Percentiles rank a stretch among this genome's conserved stretches.
Evolutionary conservation across 2,797 vertebrate genomes (phyloP).

Genomic region (Ptychadena robeensis): DNA sequence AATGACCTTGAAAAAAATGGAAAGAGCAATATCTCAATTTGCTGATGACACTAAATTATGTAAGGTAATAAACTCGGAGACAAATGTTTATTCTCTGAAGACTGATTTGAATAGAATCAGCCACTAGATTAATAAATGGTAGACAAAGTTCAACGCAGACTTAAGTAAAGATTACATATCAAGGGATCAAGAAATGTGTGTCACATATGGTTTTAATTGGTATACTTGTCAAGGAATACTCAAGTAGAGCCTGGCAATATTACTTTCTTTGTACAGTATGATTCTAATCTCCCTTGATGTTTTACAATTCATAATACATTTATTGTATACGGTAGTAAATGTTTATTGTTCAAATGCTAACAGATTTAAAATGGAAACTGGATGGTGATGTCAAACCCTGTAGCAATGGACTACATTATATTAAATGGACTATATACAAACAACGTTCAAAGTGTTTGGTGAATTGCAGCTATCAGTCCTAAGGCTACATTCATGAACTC

Average conservation of each 20-base stretch:
- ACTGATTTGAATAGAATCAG: constrained; percentile 30
- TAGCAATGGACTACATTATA: no score
- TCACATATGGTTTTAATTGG: constrained; percentile 22
- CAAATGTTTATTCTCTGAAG: constrained; percentile 39
- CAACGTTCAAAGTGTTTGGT: no score
- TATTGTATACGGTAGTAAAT: no score
- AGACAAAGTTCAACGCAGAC: constrained; percentile 25
- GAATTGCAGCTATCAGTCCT: no score
- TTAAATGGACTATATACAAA: no score
- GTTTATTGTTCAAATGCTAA: background rate
- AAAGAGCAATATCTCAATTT: constrained; percentile 41
- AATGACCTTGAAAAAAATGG: constrained; percentile 35
- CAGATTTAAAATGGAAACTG: no score
- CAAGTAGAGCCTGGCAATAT: constrained; percentile 6
- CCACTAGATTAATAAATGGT: constrained; percentile 27
- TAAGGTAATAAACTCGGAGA: constrained; percentile 37
- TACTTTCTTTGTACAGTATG: constrained; percentile 1
- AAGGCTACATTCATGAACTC: no score
- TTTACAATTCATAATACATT: background rate
- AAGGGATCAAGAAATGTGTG: constrained; percentile 21
- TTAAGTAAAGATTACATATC: constrained; percentile 28
- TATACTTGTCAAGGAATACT: background rate
- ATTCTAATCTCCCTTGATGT: background rate
- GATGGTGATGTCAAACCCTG: no score
- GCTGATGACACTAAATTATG: constrained; percentile 45